Base-by-base conservation (phyloP, 2,888 invertebrate species). In the Octodonta nipae region DNA sequence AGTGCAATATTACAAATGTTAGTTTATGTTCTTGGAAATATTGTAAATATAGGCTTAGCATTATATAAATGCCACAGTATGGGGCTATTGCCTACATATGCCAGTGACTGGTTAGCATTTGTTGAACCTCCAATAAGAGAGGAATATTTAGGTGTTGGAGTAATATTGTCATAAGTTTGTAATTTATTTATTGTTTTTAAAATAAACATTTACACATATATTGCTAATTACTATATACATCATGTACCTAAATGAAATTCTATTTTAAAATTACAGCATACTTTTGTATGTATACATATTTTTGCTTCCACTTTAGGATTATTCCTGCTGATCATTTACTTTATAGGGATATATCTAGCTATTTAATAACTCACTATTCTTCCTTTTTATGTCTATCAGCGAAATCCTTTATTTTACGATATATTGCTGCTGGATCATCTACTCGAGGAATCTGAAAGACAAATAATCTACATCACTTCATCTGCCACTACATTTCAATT, bases 71-170 rank as follows among this genome's bases (percentile, higher is more conserved):
- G 95, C 59, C 92, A 95, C 53, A 89, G 89, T 40, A 95, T 96
- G 93, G 96, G 95, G 2, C 62, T 96, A 14, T 64, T 96, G 33
- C 96, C 96, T 2, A 93, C 93, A 29, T 92, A 96, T 64, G 80
- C 93, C 1, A 95, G 95, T 24, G 96, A 96, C 62, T 96, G 96
- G 96, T 64, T 96, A 38, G 93, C 95, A 33, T 96, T 96, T 69
- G 87, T 91, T 33, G 86, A 93, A 56, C 87, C 92, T 2, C 85
- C 83, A 56, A 75, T 76, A 32, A 70, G 86, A 54, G 68, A 83
- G 36, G 89, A 89, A 62, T 83, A 80, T 63, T 78, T 84, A 49
- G 86, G 86, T 25, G 89, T 89, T 40, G 88, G 88, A 33, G 58
- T 80, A 37, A 70, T 73, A 40, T 67, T 81, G 50, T 58, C 72